Percentiles rank a stretch among this genome's conserved stretches.
Conservation (phyloP, 2,797 vertebrate species). For the Oceanodroma leucorhoa region DNA sequence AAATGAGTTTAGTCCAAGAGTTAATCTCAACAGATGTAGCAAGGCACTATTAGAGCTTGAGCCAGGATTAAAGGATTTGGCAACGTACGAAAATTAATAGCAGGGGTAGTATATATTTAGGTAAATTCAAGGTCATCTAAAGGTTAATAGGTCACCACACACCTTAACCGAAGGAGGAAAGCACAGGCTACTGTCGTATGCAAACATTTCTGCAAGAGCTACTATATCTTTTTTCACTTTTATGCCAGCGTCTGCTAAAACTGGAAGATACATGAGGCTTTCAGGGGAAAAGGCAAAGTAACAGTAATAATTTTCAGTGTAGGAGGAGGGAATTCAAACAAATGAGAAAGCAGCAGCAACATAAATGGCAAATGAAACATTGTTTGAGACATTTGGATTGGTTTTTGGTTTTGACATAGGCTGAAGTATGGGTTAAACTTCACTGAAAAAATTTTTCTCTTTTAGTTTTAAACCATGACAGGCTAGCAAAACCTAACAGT, state of each 20-base stretch:
- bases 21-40: slow-evolving; percentile 35
- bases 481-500: neutral
- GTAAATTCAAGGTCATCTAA: slow-evolving; percentile 15
- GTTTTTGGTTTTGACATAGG: neutral
- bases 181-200: neutral
- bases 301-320: neutral
- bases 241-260: neutral
- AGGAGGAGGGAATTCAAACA: neutral
- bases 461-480: neutral
- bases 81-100: neutral
- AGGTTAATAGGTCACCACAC: slow-evolving; percentile 1
- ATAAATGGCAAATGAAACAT: neutral
- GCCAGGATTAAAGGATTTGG: slow-evolving; percentile 62
- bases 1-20: slow-evolving; percentile 18
- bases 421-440: neutral
- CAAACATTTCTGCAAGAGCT: neutral
- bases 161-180: neutral
- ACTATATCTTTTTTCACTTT: neutral
- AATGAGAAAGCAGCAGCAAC: neutral
- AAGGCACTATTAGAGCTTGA: slow-evolving; percentile 2
- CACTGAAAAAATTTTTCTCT: neutral
- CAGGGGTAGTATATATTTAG: neutral
- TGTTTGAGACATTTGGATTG: neutral
- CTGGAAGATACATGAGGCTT: neutral
- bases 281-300: neutral